Evolutionary conservation across 2,113 vertebrate species (phyloP), one percentile per base, ranked within the genome.

Genomic region (Sarotherodon lohbergeri): DNA sequence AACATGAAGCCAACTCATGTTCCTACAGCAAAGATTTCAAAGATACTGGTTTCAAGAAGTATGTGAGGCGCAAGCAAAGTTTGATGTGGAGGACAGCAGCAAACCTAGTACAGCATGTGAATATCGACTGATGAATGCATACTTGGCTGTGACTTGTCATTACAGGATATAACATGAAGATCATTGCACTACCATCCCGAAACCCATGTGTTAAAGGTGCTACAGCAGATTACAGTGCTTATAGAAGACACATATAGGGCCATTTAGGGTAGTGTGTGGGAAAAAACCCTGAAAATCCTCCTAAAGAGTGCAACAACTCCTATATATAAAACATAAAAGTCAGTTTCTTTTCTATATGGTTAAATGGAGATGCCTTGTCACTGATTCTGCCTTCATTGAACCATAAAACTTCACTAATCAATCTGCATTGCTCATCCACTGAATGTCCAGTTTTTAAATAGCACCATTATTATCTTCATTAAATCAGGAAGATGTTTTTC

Each of bases 401-500:
- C 11, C 39, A 5, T 24, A 14, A 41, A 86, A 81, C 5, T 5
- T 71, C 17, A 81, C 13, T 8, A 2, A 78, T 85, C 43, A 41
- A 5, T 83, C 22, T 2, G 27, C 56, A 24, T 2, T 22, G 39
- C 27, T 82, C 39, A 24, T 5, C 17, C 8, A 22, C 54, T 34
- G n/a, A 29, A 27, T 80, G 36, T 4, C 16, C 5, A 56, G 22
- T 17, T 10, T 13, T 61, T 48, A 27, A 86, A 82, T 57, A 9
- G 29, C 81, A 59, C 87, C 79, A 55, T 85, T 34, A 57, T 86
- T 80, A 87, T 76, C 66, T 59, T 83, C 81, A 90, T 92, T 92
- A 93, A 92, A 85, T 91, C 89, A 24, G 55, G 52, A 84, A 36
- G 19, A 13, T 50, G 61, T 90, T 89, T 92, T 86, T 66, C 82